A percentile compares a stretch with the other conserved stretches of the same genome.
Evolutionary conservation across 2,888 invertebrate genomes (phyloP).

Genomic region (Eupithecia dodoneata): DNA sequence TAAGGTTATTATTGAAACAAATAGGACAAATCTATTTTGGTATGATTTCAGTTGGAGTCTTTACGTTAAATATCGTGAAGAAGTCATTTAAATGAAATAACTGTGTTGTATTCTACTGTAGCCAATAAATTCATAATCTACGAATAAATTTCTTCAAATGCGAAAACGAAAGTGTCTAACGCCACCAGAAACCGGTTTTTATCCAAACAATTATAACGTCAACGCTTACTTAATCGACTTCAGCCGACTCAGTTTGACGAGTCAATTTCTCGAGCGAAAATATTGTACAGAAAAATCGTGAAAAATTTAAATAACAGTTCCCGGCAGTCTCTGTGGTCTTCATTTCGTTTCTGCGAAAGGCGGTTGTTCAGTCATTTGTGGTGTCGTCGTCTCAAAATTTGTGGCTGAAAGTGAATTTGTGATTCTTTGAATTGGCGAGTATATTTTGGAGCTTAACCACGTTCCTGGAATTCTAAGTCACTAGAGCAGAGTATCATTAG

Average conservation of each 20-base stretch:
- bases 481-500: not conserved
- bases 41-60: not conserved
- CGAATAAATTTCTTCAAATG: not conserved
- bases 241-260: slow-evolving; percentile 31
- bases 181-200: slow-evolving; percentile 36
- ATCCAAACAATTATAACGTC: slow-evolving; percentile 32
- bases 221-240: slow-evolving; percentile 29
- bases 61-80: not conserved
- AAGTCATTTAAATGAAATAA: not conserved
- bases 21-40: too few relatives aligned
- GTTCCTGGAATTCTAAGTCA: not conserved
- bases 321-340: slow-evolving; percentile 20
- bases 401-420: not conserved
- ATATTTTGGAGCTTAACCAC: not conserved
- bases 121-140: not conserved
- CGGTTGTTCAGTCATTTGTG: not conserved
- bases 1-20: too few relatives aligned
- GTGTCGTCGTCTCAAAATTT: not conserved
- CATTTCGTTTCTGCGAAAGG: not conserved
- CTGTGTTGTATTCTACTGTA: not conserved
- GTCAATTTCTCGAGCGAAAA: slow-evolving; percentile 20
- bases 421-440: not conserved
- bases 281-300: not conserved
- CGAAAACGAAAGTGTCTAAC: slow-evolving; percentile 22
- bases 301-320: slow-evolving; percentile 12